Conservation (phyloP, 1,140 invertebrate species). For the Papilio polytes region DNA sequence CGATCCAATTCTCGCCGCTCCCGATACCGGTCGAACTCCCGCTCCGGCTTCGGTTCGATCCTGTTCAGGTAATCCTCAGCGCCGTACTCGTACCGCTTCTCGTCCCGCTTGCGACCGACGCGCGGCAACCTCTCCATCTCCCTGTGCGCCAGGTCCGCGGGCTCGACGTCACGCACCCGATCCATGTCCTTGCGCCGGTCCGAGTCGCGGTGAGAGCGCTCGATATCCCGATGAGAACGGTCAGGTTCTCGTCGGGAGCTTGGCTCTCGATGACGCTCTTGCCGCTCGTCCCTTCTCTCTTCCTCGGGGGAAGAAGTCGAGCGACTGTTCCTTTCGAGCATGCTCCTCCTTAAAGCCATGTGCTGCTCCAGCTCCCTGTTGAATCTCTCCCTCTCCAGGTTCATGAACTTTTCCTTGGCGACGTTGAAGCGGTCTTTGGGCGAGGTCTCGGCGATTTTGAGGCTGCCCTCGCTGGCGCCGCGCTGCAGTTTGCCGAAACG, state of each 20-base stretch:
- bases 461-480: slow-evolving; percentile 75
- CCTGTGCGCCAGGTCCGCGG: slow-evolving; percentile 60
- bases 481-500: slow-evolving; percentile 74
- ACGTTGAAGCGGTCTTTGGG: slow-evolving; percentile 92
- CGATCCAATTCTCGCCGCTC: slow-evolving; percentile 71
- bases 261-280: slow-evolving; percentile 71
- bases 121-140: slow-evolving; percentile 77
- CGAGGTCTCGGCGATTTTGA: slow-evolving; percentile 81
- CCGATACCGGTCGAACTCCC: slow-evolving; percentile 70
- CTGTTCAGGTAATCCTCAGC: slow-evolving; percentile 75
- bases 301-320: slow-evolving; percentile 82
- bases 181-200: slow-evolving; percentile 73
- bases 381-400: slow-evolving; percentile 89
- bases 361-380: slow-evolving; percentile 82
- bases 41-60: slow-evolving; percentile 70
- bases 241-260: slow-evolving; percentile 74
- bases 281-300: slow-evolving; percentile 77
- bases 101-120: slow-evolving; percentile 73
- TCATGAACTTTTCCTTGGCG: slow-evolving; percentile 92
- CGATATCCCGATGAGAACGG: slow-evolving; percentile 71
- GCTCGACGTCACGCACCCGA: slow-evolving; percentile 60
- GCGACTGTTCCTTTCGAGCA: slow-evolving; percentile 80
- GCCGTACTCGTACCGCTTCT: slow-evolving; percentile 75
- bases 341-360: slow-evolving; percentile 79
- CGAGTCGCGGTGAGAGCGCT: slow-evolving; percentile 73